Evolutionary conservation across 1,140 invertebrate genomes (phyloP).

Genomic region (Asobara japonica): DNA sequence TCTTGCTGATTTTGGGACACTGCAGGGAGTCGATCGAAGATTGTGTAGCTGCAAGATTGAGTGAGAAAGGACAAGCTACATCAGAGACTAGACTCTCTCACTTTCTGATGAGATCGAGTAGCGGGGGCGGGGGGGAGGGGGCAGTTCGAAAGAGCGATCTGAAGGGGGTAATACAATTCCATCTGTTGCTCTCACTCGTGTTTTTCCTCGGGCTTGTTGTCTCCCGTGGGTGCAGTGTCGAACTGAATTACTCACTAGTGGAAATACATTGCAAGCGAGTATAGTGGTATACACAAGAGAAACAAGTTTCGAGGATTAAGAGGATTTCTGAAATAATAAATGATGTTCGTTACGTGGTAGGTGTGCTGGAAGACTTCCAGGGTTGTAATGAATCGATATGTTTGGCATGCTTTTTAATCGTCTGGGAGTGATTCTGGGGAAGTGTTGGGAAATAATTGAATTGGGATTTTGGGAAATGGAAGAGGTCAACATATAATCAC

Average conservation of each 20-base stretch:
- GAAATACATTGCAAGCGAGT: not conserved
- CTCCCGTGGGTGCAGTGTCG: constrained; percentile 13
- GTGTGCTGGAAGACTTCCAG: no score
- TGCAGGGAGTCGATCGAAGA: constrained; percentile 19
- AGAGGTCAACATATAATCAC: no score
- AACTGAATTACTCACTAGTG: constrained; percentile 10
- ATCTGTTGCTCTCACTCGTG: constrained; percentile 23
- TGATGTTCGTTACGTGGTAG: no score
- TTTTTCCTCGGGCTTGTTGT: not conserved
- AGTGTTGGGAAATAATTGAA: no score
- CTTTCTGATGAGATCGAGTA: not conserved
- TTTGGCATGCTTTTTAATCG: no score
- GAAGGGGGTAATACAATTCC: constrained; percentile 24
- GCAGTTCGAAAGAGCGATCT: not conserved
- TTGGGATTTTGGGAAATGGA: no score
- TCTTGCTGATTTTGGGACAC: not conserved
- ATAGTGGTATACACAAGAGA: no score
- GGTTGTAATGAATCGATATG: no score
- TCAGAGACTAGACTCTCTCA: not conserved
- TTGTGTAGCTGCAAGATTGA: not conserved
- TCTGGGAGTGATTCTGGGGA: no score
- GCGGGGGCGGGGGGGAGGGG: not conserved
- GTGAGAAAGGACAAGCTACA: not conserved
- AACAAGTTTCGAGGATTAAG: no score
- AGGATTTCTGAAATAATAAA: no score